Evolutionary conservation across 2,888 invertebrate species (phyloP), one percentile per base, ranked within the genome.

Genomic region (Linnaemya vulpina): DNA sequence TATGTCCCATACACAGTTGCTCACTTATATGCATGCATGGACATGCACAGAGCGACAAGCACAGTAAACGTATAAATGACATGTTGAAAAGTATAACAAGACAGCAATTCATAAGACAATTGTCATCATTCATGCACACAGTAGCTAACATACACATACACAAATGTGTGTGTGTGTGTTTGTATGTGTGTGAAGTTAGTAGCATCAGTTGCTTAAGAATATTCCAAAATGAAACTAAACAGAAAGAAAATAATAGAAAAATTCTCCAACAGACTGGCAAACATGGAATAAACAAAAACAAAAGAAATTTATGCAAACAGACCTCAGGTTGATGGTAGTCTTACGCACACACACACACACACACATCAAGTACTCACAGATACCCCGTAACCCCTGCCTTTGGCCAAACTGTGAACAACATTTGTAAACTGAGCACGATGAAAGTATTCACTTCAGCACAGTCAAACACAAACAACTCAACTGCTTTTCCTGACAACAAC

Each of bases 221-320:
- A 25, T 71, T 25, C 7, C 10, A 1, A 43, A 71, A 11, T 17
- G 1, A 35, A 51, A 63, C 49, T 49, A 1, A 38, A 13, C 25
- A 3, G n/a, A n/a, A 63, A 43, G 40, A 70, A 40, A n/a, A 74
- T 25, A 20, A 10, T n/a, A 35, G 1, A 73, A 60, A 22, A 22
- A 20, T 68, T 53, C 49, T 22, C n/a, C n/a, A 53, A 15, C 68
- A 53, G 38, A 53, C 22, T 70, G 20, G 22, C 53, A 53, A 70
- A 53, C 53, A 51, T 67, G 20, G 13, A 9, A 51, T n/a, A 70
- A 22, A 70, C 15, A 40, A 38, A 38, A 17, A 20, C n/a, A 35
- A 46, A 11, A 25, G 10, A n/a, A 38, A 8, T 10, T 38, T n/a
- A 58, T 43, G 3, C 22, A 55, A 3, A 58, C 25, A 55, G 20